These are phyloP conservation scores for Dynastes tityus DNA, from an alignment of 2,888 invertebrate species.

Conservation along the genomic window DNA sequence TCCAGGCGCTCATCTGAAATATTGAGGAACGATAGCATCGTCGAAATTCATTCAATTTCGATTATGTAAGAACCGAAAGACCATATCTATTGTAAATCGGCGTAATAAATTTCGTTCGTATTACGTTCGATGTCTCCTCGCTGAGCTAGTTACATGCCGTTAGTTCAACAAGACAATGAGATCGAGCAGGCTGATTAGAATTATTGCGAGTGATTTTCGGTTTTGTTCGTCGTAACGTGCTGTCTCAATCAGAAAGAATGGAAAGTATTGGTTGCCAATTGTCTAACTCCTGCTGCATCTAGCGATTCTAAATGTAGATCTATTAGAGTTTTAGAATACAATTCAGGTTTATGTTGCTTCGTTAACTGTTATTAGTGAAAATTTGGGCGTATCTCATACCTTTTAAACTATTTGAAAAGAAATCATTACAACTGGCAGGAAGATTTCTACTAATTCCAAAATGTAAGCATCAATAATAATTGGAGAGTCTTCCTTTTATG, in stretches of 20 bases:
- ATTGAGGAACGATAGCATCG: conserved; percentile 24
- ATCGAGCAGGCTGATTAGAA: conserved; percentile 10
- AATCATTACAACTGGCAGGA: no score
- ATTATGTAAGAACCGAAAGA: conserved; percentile 23
- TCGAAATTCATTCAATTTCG: conserved; percentile 31
- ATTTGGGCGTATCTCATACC: no score
- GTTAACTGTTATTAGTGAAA: no score
- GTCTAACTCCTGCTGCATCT: no score
- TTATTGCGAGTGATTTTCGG: conserved; percentile 22
- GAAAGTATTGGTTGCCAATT: background rate
- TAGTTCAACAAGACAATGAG: conserved; percentile 22
- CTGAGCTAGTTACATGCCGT: conserved; percentile 13
- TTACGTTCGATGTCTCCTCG: conserved; percentile 1
- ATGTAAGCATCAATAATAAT: no score
- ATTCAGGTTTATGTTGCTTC: no score
- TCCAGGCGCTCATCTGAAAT: conserved; percentile 16
- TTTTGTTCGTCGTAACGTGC: background rate
- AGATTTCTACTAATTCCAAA: no score
- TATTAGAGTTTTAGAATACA: no score
- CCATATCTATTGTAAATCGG: conserved; percentile 20
- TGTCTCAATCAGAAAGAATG: background rate
- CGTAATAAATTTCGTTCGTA: conserved; percentile 25
- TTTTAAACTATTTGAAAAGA: no score
- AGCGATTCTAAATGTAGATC: no score
- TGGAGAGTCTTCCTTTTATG: no score